phyloP scores from a whole-genome alignment of 2,797 vertebrate genomes.

The Anableps anableps region DNA sequence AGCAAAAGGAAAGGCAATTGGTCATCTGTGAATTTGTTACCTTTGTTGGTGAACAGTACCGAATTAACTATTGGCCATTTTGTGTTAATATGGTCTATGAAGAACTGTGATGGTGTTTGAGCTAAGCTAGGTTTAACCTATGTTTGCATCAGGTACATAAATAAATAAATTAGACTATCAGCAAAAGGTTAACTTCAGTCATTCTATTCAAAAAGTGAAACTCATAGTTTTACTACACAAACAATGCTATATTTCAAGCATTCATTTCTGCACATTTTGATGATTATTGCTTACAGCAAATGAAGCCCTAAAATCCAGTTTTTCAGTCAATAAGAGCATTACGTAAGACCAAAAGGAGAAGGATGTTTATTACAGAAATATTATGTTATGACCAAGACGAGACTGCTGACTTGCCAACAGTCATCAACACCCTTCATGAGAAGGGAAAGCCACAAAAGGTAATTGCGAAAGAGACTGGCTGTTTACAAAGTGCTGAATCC shows the following conservation, averaged over 20 bases:
- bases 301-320: not conserved
- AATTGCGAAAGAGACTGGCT: not conserved
- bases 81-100: not conserved
- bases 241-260: not conserved
- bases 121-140: not conserved
- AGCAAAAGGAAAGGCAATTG: not conserved
- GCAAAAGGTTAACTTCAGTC: not conserved
- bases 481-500: not conserved
- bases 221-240: not conserved
- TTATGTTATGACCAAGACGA: not conserved
- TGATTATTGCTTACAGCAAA: not conserved
- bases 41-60: not conserved
- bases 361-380: not conserved
- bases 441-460: not conserved
- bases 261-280: not conserved
- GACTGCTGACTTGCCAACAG: not conserved
- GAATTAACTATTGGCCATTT: not conserved
- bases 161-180: not conserved
- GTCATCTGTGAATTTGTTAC: not conserved
- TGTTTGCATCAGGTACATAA: not conserved
- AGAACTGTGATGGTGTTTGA: not conserved
- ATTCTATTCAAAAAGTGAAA: not conserved
- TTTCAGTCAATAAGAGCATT: not conserved
- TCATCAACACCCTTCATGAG: not conserved
- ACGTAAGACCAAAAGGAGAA: not conserved